These are phyloP conservation scores for Hoplodrina blanda DNA, from an alignment of 2,888 invertebrate genomes.

Conservation along the genomic window DNA sequence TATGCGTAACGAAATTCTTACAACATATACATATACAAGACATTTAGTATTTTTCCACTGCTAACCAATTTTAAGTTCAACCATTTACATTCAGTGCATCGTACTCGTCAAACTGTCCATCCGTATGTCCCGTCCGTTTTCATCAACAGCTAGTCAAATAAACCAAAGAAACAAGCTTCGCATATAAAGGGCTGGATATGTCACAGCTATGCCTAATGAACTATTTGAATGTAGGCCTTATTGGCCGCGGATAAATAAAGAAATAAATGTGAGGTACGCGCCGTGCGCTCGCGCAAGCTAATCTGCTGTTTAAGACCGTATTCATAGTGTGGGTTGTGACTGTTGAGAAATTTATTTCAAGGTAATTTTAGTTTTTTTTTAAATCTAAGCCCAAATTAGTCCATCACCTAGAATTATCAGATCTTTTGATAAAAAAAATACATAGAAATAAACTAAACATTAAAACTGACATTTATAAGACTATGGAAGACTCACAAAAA, in stretches of 20 bases:
- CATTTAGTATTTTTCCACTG: slow-evolving; percentile 50
- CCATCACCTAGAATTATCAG: not conserved
- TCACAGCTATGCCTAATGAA: slow-evolving; percentile 83
- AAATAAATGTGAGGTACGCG: slow-evolving; percentile 81
- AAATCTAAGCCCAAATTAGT: not conserved
- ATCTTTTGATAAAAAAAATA: not conserved
- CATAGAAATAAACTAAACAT: not conserved
- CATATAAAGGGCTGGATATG: slow-evolving; percentile 84
- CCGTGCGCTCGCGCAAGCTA: slow-evolving; percentile 82
- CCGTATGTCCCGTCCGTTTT: slow-evolving; percentile 73
- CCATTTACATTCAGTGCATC: slow-evolving; percentile 37
- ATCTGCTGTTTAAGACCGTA: slow-evolving; percentile 80
- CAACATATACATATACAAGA: slow-evolving; percentile 34
- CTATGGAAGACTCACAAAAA: slow-evolving; percentile 1
- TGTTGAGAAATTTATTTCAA: not conserved
- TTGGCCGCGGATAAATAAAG: slow-evolving; percentile 86
- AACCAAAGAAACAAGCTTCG: slow-evolving; percentile 78
- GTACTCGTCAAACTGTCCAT: slow-evolving; percentile 24
- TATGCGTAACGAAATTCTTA: slow-evolving; percentile 3
- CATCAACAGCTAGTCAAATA: slow-evolving; percentile 81
- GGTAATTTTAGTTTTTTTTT: slow-evolving; percentile 4
- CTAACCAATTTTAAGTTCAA: slow-evolving; percentile 9
- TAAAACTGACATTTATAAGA: not conserved
- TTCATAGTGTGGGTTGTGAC: slow-evolving; percentile 66
- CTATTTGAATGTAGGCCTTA: slow-evolving; percentile 89